phyloP scores from a whole-genome alignment of 1,140 invertebrate species.

The Drosophila burlai region DNA sequence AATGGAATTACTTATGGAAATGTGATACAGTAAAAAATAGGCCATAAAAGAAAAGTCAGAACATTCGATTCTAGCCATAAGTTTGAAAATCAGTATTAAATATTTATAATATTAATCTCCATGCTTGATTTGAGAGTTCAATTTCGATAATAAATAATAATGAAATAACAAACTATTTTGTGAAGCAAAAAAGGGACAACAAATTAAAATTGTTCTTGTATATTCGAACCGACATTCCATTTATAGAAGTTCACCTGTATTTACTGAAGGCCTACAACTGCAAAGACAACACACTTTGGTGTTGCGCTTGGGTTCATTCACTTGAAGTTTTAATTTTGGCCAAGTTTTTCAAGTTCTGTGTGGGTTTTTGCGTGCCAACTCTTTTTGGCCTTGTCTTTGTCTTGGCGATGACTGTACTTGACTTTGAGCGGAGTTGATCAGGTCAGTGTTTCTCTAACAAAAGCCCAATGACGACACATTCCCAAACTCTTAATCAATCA shows the following conservation, averaged over 20 bases:
- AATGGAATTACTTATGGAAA: constrained; percentile 20
- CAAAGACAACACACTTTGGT: neutral
- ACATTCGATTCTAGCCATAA: too few relatives aligned
- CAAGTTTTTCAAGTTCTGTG: constrained; percentile 22
- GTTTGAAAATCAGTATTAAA: neutral
- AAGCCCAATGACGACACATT: neutral
- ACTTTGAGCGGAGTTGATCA: constrained; percentile 16
- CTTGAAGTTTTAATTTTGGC: constrained; percentile 21
- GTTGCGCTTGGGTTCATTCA: constrained; percentile 43
- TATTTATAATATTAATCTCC: neutral
- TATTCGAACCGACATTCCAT: neutral
- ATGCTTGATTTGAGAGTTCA: too few relatives aligned
- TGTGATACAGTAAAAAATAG: constrained; percentile 5
- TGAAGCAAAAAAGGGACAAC: too few relatives aligned
- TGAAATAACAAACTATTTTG: too few relatives aligned
- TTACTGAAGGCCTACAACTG: constrained; percentile 22
- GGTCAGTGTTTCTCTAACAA: constrained; percentile 6
- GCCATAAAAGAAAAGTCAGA: neutral
- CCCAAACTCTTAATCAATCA: neutral
- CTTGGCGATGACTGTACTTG: constrained; percentile 36
- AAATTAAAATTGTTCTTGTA: too few relatives aligned
- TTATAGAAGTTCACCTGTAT: constrained; percentile 9
- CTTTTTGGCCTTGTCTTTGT: constrained; percentile 15
- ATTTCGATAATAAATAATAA: too few relatives aligned
- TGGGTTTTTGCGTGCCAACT: constrained; percentile 9